Percentiles rank a stretch among this genome's conserved stretches.
Evolutionary conservation across 1,140 invertebrate genomes (phyloP).

Genomic region (Tyrophagus putrescentiae): DNA sequence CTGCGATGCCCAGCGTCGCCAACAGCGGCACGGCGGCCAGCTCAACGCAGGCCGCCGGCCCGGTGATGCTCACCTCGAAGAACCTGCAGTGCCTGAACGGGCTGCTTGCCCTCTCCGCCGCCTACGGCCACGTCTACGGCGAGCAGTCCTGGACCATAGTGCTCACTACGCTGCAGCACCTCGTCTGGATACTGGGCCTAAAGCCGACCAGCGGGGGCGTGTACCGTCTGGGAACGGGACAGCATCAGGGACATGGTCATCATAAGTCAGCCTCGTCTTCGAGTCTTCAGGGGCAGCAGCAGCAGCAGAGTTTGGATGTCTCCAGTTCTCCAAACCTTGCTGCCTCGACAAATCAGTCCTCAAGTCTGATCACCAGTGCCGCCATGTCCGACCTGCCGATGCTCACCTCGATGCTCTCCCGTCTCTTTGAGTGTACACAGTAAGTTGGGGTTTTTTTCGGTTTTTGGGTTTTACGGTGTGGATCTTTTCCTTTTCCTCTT

Average conservation of each 20-base stretch:
- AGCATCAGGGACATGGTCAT: conserved; percentile 31
- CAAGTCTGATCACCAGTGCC: conserved; percentile 78
- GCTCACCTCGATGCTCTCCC: conserved; percentile 75
- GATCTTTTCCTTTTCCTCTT: background rate
- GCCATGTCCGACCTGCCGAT: conserved; percentile 90
- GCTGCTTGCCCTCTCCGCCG: conserved; percentile 68
- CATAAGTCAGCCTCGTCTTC: background rate
- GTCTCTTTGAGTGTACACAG: conserved; percentile 84
- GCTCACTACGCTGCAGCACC: conserved; percentile 67
- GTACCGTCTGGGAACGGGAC: conserved; percentile 42
- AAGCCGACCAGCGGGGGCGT: conserved; percentile 81
- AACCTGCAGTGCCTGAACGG: conserved; percentile 90
- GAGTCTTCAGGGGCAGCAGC: no score
- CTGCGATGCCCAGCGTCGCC: conserved; percentile 50
- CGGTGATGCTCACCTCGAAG: conserved; percentile 63
- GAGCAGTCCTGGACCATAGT: conserved; percentile 81
- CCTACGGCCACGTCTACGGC: conserved; percentile 77
- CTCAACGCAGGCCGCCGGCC: no score
- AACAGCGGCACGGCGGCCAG: background rate
- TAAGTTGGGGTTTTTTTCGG: conserved; percentile 29
- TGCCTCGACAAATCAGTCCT: conserved; percentile 40
- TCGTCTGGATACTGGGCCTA: conserved; percentile 93
- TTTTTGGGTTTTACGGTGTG: background rate
- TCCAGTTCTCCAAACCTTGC: conserved; percentile 25
- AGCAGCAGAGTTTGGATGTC: background rate